Base-by-base conservation (phyloP, 2,113 vertebrate genomes). In the Stictonetta naevosa region DNA sequence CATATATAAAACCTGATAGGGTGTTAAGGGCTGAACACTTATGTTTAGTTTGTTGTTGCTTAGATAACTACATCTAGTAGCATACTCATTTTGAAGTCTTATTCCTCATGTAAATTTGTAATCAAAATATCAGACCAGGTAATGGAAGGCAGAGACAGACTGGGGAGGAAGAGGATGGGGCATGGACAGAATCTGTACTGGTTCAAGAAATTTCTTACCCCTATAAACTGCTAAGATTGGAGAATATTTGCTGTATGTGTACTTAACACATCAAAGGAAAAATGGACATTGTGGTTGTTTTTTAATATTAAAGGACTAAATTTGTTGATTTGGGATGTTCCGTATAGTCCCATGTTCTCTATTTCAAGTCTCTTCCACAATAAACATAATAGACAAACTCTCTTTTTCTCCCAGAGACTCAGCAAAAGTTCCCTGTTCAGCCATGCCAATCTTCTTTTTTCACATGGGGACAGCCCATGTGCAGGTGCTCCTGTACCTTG, bases 1-100 rank as follows among this genome's bases (percentile, higher is more conserved):
- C 59, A 94, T 86, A 94, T 84, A 75, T 77, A 83, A 87, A 96
- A 89, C 21, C 79, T 92, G 63, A 40, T 42, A 48, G 62, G 3
- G 19, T 74, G 87, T 53, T 72, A 46, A 94, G 40, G 52, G 7
- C 66, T 71, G 29, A 83, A n/a, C 19, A 36, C 3, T 15, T 52
- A 50, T 31, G 8, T 90, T 50, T 73, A 13, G 48, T 73, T 82
- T 12, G 5, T 77, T 13, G 6, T 15, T 79, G 64, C 59, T 46
- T n/a, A 55, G 26, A 78, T 55, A 13, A 82, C 50, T 86, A 40
- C 14, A 28, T 71, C 10, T 28, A 55, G 20, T 29, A 33, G 55
- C 13, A 40, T 63, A 36, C 20, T 63, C 13, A 21, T 60, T 89
- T 83, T 52, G 36, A 82, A 71, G 36, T 59, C 40, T 40, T 56